Conservation (phyloP, 2,113 vertebrate species). For the Oplegnathus fasciatus region DNA sequence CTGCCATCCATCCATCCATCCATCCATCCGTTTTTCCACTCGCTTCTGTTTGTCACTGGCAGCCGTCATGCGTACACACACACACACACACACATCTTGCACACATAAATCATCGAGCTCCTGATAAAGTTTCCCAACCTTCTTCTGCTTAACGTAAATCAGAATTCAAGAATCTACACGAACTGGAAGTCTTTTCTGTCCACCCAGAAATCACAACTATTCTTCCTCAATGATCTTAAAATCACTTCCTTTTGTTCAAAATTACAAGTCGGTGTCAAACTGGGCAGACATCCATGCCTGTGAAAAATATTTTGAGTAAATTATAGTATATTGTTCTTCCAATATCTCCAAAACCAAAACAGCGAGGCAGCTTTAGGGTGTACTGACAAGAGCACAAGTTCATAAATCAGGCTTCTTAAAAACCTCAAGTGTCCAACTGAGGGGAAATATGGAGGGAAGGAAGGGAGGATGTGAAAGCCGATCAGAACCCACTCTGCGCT, state of each 20-base stretch:
- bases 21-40: slow-evolving; percentile 25
- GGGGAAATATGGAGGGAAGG: slow-evolving; percentile 20
- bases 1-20: slow-evolving; percentile 40
- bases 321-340: slow-evolving; percentile 20
- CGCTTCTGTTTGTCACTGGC: slow-evolving; percentile 33
- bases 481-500: slow-evolving; percentile 25
- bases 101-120: slow-evolving; percentile 12
- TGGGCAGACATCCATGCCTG: not conserved
- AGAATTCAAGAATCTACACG: not conserved
- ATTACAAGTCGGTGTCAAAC: not conserved
- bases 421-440: slow-evolving; percentile 25
- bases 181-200: slow-evolving; percentile 1
- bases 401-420: slow-evolving; percentile 59
- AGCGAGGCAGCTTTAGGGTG: slow-evolving; percentile 11
- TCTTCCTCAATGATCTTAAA: slow-evolving; percentile 9
- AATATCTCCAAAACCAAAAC: slow-evolving; percentile 14
- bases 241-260: slow-evolving; percentile 16
- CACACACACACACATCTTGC: slow-evolving; percentile 19
- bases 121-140: slow-evolving; percentile 17
- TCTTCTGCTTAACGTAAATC: slow-evolving; percentile 12
- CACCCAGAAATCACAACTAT: slow-evolving; percentile 1
- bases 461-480: slow-evolving; percentile 49
- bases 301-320: slow-evolving; percentile 17
- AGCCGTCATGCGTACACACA: slow-evolving; percentile 20
- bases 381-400: slow-evolving; percentile 48